Evolutionary conservation across 2,797 vertebrate genomes (phyloP).

Genomic region (Anisognathus igniventris): DNA sequence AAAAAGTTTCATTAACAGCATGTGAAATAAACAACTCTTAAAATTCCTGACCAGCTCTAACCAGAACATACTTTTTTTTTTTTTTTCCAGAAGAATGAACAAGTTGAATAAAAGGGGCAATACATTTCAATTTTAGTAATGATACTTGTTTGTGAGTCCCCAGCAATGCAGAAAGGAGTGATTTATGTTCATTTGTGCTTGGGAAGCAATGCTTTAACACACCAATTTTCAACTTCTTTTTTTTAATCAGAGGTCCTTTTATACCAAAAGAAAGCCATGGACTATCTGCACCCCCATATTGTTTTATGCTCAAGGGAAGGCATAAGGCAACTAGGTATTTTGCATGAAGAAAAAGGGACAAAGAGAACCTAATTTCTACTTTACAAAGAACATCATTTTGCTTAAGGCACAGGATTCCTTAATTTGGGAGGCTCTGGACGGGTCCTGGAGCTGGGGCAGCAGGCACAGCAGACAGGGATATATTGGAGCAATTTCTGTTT

Average conservation of each 20-base stretch:
- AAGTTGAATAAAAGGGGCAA: background rate
- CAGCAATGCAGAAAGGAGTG: background rate
- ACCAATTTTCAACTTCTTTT: background rate
- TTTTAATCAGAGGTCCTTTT: background rate
- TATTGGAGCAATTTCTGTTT: background rate
- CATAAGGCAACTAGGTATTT: background rate
- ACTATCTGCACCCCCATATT: background rate
- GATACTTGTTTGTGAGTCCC: background rate
- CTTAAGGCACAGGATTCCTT: background rate
- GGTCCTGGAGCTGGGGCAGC: background rate
- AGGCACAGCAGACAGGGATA: background rate
- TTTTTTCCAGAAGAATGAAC: background rate
- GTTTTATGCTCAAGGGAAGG: background rate
- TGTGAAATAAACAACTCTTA: background rate
- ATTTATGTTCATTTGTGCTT: background rate
- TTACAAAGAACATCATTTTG: background rate
- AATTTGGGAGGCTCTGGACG: background rate
- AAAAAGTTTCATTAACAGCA: background rate
- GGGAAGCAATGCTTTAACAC: background rate
- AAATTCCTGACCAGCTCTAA: background rate
- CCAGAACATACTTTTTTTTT: background rate
- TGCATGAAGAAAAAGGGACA: background rate
- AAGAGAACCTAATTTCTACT: background rate
- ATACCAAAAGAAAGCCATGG: background rate
- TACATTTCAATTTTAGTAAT: background rate